Evolutionary conservation across 1,140 invertebrate species (phyloP).

Genomic region (Anastatus disparis): DNA sequence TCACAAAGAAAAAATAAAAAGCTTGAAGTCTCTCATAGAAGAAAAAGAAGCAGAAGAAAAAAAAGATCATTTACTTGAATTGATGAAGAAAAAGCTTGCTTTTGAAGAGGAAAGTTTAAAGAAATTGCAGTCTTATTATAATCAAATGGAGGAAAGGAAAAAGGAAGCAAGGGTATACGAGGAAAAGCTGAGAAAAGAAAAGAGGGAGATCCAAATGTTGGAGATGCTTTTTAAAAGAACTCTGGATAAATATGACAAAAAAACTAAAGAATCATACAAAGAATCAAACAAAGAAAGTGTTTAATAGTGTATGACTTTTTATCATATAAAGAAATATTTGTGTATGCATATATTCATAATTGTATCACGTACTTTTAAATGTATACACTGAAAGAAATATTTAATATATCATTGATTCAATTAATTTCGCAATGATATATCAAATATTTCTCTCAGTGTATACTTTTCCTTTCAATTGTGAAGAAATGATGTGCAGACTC

Average conservation of each 20-base stretch:
- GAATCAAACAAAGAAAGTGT: too few relatives aligned
- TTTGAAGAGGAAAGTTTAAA: slow-evolving; percentile 4
- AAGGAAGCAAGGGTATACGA: not conserved
- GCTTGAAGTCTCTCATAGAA: not conserved
- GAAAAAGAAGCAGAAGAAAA: not conserved
- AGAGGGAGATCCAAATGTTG: not conserved
- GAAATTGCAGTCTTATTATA: not conserved
- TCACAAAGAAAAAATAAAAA: not conserved
- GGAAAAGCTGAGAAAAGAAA: not conserved
- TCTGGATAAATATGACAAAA: not conserved
- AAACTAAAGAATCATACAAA: not conserved
- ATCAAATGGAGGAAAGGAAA: not conserved
- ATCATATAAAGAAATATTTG: too few relatives aligned
- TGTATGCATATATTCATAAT: too few relatives aligned
- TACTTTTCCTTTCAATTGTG: too few relatives aligned
- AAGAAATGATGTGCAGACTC: too few relatives aligned
- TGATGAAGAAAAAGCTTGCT: not conserved
- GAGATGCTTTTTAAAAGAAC: not conserved
- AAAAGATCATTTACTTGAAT: not conserved
- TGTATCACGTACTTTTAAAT: too few relatives aligned
- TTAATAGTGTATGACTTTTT: too few relatives aligned
- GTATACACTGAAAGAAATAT: too few relatives aligned
- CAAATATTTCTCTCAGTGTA: too few relatives aligned
- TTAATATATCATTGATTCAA: too few relatives aligned
- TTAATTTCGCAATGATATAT: too few relatives aligned